Percentiles rank a stretch among this genome's conserved stretches.
Conservation (phyloP, 2,888 invertebrate genomes). For the Cartodere bifasciata region DNA sequence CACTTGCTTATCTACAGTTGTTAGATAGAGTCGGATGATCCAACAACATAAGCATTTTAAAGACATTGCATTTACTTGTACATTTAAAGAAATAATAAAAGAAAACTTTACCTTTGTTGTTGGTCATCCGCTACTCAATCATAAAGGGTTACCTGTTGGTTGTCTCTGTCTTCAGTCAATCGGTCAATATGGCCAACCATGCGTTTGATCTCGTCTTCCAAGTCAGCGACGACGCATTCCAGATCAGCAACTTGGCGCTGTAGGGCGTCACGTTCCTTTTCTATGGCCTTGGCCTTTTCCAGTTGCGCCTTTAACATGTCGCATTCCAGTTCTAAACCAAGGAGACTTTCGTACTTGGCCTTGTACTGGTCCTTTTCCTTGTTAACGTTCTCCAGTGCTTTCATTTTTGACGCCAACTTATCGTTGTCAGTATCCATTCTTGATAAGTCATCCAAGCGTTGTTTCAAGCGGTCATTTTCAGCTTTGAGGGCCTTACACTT, state of each 20-base stretch:
- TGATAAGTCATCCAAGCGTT: conserved; percentile 23
- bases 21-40: too few relatives aligned
- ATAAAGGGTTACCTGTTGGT: conserved; percentile 27
- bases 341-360: conserved; percentile 26
- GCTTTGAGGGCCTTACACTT: conserved; percentile 14
- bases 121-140: background rate
- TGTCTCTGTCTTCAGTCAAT: conserved; percentile 29
- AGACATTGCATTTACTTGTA: too few relatives aligned
- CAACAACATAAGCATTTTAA: too few relatives aligned
- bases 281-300: conserved; percentile 26
- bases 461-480: conserved; percentile 22
- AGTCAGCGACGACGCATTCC: conserved; percentile 42
- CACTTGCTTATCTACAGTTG: too few relatives aligned
- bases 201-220: conserved; percentile 44
- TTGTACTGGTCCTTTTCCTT: conserved; percentile 30
- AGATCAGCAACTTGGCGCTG: conserved; percentile 40
- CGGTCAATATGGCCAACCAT: conserved; percentile 41
- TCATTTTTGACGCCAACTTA: conserved; percentile 22
- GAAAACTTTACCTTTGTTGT: too few relatives aligned
- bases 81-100: too few relatives aligned
- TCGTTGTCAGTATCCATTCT: conserved; percentile 25
- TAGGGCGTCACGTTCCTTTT: conserved; percentile 39
- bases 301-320: conserved; percentile 24
- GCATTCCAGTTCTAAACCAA: conserved; percentile 25
- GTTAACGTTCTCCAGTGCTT: conserved; percentile 22